Base-by-base conservation (phyloP, 2,888 invertebrate genomes). In the Ichneumoninae sp. region DNA sequence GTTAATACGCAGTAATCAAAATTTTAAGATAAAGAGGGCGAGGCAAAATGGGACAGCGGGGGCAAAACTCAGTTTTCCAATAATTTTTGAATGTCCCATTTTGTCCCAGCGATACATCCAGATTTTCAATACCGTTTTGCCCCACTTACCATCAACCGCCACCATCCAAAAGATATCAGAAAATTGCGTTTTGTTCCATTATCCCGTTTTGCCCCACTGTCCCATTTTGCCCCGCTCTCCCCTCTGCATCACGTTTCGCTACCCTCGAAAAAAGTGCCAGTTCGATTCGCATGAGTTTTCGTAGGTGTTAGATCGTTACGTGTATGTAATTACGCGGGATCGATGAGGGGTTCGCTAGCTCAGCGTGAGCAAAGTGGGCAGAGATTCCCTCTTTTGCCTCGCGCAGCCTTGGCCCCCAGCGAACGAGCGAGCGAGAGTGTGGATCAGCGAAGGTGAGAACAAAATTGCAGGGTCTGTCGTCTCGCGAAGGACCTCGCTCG, bases 381-480 rank as follows among this genome's bases (percentile, higher is more conserved):
- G 36, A 40, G 65, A 65, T 40, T 40, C 57, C 57, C 57, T 71
- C 36, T 40, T 77, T 62, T 78, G 40, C 52, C 30, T 30, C 36
- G 57, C 26, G 30, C 65, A 47, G 62, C 74, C 70, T 80, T 71
- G 44, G 50, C 75, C 75, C 66, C 75, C 47, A 75, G 80, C 77
- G 83, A 78, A 57, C 81, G 81, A 75, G 85, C 82, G 60, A 76
- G 66, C 76, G 80, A 60, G 65, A 78, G 78, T 78, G 54, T 33
- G 54, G 26, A 47, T 65, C 62, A 44, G 62, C 40, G 65, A 33
- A 60, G 80, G 70, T 80, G 79, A 76, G 83, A 80, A 84, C 86
- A 71, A 88, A 87, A 90, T 90, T 90, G 90, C 86, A 87, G 90
- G 89, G 88, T 88, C 87, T 83, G 71, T 71, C 80, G 80, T 80